Evolutionary conservation across 1,140 invertebrate species (phyloP).

Genomic region (Neodiprion fabricii): DNA sequence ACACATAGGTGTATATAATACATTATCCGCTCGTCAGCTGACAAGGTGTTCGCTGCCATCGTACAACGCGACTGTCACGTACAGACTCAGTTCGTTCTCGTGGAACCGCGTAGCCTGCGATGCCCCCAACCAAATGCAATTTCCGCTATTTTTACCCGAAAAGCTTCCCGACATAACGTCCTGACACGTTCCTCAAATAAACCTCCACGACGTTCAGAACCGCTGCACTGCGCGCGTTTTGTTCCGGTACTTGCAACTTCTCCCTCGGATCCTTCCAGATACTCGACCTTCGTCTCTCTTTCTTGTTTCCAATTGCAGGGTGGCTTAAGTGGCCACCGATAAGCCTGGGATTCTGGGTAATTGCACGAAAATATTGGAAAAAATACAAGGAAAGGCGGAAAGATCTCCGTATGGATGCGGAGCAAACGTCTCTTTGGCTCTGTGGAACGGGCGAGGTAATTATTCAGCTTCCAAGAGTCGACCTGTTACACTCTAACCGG

Average conservation of each 20-base stretch:
- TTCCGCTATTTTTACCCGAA: conserved; percentile 61
- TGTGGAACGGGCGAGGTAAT: too few relatives aligned
- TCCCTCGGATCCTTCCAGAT: neutral
- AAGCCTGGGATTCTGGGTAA: too few relatives aligned
- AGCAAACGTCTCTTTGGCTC: too few relatives aligned
- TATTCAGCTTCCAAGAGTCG: too few relatives aligned
- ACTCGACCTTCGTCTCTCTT: neutral
- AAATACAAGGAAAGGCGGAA: too few relatives aligned
- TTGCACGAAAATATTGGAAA: too few relatives aligned
- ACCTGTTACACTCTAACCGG: too few relatives aligned
- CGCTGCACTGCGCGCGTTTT: neutral
- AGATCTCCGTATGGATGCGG: too few relatives aligned
- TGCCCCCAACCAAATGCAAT: conserved; percentile 53
- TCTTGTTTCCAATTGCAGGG: neutral
- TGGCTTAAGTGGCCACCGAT: too few relatives aligned
- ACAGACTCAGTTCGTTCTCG: conserved; percentile 50
- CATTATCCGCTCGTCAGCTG: conserved; percentile 37
- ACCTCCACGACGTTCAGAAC: conserved; percentile 6
- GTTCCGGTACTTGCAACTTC: conserved; percentile 4
- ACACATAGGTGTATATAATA: conserved; percentile 46
- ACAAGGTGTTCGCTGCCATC: conserved; percentile 47
- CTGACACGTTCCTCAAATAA: conserved; percentile 60
- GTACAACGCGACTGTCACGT: conserved; percentile 52
- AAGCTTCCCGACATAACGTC: conserved; percentile 55
- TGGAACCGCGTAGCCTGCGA: neutral